These are phyloP conservation scores for Paracanthobrama guichenoti DNA, from an alignment of 2,113 vertebrate genomes.

Conservation along the genomic window DNA sequence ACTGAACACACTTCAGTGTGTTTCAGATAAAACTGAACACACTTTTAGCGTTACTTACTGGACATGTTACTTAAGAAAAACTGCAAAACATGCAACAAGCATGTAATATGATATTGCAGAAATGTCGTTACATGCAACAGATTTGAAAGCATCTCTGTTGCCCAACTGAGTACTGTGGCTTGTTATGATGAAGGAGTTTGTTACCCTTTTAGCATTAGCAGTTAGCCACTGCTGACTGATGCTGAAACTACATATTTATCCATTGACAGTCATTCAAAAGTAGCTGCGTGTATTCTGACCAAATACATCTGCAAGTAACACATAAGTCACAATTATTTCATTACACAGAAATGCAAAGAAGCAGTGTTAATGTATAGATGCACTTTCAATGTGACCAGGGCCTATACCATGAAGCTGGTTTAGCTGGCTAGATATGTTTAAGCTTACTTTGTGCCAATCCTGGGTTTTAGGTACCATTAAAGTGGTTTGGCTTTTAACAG, in stretches of 20 bases:
- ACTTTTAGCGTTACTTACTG: background rate
- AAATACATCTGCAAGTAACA: background rate
- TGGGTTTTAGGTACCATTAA: too few relatives aligned
- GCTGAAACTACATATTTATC: too few relatives aligned
- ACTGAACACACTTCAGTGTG: too few relatives aligned
- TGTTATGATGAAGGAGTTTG: background rate
- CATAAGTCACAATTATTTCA: background rate
- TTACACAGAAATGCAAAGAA: background rate
- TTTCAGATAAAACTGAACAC: background rate
- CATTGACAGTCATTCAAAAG: background rate
- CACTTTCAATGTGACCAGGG: background rate
- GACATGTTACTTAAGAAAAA: background rate
- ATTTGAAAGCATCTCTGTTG: background rate
- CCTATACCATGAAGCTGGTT: too few relatives aligned
- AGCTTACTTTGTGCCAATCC: too few relatives aligned
- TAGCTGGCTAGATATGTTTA: too few relatives aligned
- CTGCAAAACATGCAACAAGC: background rate
- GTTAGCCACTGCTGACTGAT: background rate
- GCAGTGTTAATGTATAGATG: background rate
- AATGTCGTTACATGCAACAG: background rate
- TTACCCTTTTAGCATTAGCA: background rate
- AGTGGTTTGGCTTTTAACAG: too few relatives aligned
- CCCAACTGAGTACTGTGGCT: background rate
- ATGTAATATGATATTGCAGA: background rate
- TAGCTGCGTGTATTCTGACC: background rate